Base-by-base conservation (phyloP, 1,140 invertebrate species). In the Drosophila nigromelanica region DNA sequence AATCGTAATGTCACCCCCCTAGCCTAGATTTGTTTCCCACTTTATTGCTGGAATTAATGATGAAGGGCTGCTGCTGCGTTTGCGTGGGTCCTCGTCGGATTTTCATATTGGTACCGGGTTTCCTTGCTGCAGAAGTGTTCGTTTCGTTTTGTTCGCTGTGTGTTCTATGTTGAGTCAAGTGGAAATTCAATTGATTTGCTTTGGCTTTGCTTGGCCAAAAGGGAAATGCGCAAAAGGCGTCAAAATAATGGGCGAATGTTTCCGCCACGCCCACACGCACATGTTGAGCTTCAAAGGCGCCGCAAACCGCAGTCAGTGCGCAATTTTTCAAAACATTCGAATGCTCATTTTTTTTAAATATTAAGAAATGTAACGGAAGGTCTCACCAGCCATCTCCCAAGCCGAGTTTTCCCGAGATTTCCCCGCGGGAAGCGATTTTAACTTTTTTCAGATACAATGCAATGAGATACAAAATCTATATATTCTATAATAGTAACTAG, bases 161-260 rank as follows among this genome's bases (percentile, higher is more conserved):
- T 80, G 75, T 82, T 89, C 80, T 87, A 73, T 80, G 83, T 83
- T 72, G 85, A 87, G 77, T 87, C 83, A 89, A 83, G 76, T 87
- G 85, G 85, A 87, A 87, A 89, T 83, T 83, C 79, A 83, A 87
- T 89, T 87, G 83, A 89, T 87, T 87, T 83, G 83, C 69, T 89
- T 78, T 87, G 73, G 80, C 80, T 83, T 76, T 73, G 59, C 62
- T 73, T 66, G 45, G 40, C 48, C 42, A 33, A 58, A 61, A 39
- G 40, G 40, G 43, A 43, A 64, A 68, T 42, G 55, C 52, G 43
- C 43, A 24, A 67, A 68, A 68, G 59, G 62, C 69, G 59, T 75
- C 72, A 72, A 77, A 56, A 81, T 87, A 87, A 78, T 78, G 67
- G 63, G 47, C 64, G 64, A 67, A 63, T 80, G 60, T 45, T 47